These are phyloP conservation scores for Catostylus mosaicus DNA, from an alignment of 30 jellyfish, hydroid and myxozoan genomes.

Conservation along the genomic window DNA sequence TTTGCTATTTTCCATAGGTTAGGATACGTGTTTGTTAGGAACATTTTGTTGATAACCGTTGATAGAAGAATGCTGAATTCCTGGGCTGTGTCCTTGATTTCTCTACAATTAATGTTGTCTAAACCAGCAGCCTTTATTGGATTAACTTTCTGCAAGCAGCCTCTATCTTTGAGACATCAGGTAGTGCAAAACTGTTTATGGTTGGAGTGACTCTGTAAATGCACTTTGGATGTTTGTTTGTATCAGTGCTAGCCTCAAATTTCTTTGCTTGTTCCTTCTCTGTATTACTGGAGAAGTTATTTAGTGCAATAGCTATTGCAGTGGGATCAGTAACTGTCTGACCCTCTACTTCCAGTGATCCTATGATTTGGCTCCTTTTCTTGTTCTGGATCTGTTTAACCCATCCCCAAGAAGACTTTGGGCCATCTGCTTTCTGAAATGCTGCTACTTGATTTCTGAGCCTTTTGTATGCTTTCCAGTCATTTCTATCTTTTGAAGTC, in stretches of 20 bases:
- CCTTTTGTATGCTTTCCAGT: conserved; percentile 24
- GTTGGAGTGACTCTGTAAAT: conserved; percentile 13
- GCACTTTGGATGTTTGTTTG: neutral
- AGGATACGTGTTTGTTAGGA: conserved; percentile 11
- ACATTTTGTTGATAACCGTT: conserved; percentile 14
- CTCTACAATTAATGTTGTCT: conserved; percentile 23
- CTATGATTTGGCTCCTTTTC: conserved; percentile 9
- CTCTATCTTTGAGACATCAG: conserved; percentile 25
- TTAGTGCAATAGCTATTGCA: conserved; percentile 28
- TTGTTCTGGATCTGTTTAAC: conserved; percentile 18
- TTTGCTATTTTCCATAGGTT: neutral
- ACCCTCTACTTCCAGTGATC: conserved; percentile 26
- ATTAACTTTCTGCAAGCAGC: conserved; percentile 5
- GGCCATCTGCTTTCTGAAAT: conserved; percentile 25
- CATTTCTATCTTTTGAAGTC: conserved; percentile 5
- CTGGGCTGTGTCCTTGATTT: conserved; percentile 28
- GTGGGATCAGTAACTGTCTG: conserved; percentile 14
- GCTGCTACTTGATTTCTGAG: conserved; percentile 34
- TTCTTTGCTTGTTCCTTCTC: neutral
- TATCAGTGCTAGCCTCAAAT: conserved; percentile 6
- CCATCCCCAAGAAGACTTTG: conserved; percentile 15
- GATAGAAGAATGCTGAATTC: neutral
- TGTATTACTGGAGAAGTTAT: conserved; percentile 13
- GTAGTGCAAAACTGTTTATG: conserved; percentile 14
- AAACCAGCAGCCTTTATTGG: conserved; percentile 26